Base-by-base conservation (phyloP, 2,113 vertebrate genomes). In the Pavo muticus region DNA sequence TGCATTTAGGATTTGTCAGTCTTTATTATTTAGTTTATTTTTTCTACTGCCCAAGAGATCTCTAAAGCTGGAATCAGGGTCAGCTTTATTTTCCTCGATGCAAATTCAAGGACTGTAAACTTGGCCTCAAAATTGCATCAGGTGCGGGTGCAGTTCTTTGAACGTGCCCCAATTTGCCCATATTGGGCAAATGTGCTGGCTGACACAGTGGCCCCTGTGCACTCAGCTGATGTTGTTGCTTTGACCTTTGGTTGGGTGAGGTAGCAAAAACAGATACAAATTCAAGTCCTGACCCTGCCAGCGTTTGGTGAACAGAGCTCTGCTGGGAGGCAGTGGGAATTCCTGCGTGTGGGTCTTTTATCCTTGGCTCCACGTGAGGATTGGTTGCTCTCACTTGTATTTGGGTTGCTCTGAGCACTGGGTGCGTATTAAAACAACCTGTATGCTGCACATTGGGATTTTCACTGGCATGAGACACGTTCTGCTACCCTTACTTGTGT, bases 171-270 rank as follows among this genome's bases (percentile, higher is more conserved):
- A 54, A 45, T 77, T 16, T 56, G 44, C 39, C 3, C 6, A 47
- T 14, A 0, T 18, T 77, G 65, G 76, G 64, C 68, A 90, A 50
- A 52, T 54, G 30, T 59, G 40, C 40, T 82, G 77, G 24, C 89
- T 82, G n/a, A 8, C 18, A 25, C 29, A 21, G 13, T 45, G 84
- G 45, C 87, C 47, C 2, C 56, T 83, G 48, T 29, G 56, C 63
- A 11, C 63, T 11, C n/a, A 70, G 78, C 60, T 74, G 29, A n/a
- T 6, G 59, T 30, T 48, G 78, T 56, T 72, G 72, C 71, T 90
- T 86, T 88, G 93, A 59, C 75, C 94, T 94, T 42, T 57, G 79
- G 12, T 71, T 71, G 88, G 86, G 11, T 87, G 79, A 72, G 57
- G 70, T 86, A 89, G 84, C 19, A 24, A 61, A 94, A 95, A 27